A percentile compares a stretch with the other conserved stretches of the same genome.
Conservation (phyloP, 2,797 vertebrate species). For the Micropoecilia bifurca region DNA sequence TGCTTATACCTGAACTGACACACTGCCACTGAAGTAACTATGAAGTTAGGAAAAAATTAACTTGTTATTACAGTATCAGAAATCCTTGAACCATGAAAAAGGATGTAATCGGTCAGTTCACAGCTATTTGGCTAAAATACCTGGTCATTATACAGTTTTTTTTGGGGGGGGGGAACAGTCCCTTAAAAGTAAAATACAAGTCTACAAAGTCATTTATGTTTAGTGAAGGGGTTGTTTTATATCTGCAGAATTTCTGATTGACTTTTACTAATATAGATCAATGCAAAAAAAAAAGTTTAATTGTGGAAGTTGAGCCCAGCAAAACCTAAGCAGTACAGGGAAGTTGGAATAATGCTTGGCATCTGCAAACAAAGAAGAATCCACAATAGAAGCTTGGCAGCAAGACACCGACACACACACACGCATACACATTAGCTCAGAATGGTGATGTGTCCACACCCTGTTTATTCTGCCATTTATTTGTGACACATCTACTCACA, state of each 20-base stretch:
- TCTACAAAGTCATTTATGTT: constrained; percentile 26
- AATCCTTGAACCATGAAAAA: constrained; percentile 1
- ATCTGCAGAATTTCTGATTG: constrained; percentile 48
- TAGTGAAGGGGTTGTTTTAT: constrained; percentile 34
- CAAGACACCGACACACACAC: constrained; percentile 49
- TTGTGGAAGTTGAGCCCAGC: background rate
- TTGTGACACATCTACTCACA: constrained; percentile 55
- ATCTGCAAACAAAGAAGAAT: constrained; percentile 52
- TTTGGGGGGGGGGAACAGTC: too few species aligned
- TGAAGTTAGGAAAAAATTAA: constrained; percentile 53
- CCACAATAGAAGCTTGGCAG: constrained; percentile 61
- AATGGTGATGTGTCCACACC: constrained; percentile 50
- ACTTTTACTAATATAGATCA: constrained; percentile 48
- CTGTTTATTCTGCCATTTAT: constrained; percentile 58
- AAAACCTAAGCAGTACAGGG: constrained; percentile 42
- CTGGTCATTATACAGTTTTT: constrained; percentile 2
- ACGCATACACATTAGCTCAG: constrained; percentile 53
- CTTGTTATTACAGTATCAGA: constrained; percentile 37
- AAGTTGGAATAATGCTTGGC: constrained; percentile 55
- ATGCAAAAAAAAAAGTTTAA: constrained; percentile 7
- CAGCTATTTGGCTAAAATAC: constrained; percentile 12
- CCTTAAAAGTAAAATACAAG: background rate
- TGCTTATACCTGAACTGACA: constrained; percentile 29
- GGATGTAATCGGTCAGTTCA: background rate
- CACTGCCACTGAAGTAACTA: constrained; percentile 45